phyloP scores from a whole-genome alignment of 2,113 vertebrate species.

The Dendropsophus ebraccatus region DNA sequence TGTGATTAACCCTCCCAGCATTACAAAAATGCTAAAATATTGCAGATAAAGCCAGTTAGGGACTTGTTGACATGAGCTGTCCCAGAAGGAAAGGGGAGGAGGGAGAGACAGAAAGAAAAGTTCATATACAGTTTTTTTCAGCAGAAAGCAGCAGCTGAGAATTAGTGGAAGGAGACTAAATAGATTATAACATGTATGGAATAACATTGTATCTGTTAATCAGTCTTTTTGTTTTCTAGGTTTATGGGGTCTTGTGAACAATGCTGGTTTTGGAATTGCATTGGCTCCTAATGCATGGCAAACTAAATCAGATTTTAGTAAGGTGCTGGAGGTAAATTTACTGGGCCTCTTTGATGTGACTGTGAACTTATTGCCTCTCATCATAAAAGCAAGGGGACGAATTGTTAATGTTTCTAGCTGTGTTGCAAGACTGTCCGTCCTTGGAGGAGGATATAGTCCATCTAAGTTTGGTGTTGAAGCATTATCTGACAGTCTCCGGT shows the following conservation, averaged over 20 bases:
- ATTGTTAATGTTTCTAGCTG: slow-evolving; percentile 69
- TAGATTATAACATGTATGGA: too few species aligned
- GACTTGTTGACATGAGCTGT: too few species aligned
- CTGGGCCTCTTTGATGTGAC: slow-evolving; percentile 66
- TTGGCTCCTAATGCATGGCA: slow-evolving; percentile 67
- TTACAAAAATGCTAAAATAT: too few species aligned
- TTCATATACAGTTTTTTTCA: too few species aligned
- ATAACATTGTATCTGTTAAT: background rate
- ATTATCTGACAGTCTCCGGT: slow-evolving; percentile 71
- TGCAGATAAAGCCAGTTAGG: too few species aligned
- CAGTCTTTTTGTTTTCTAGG: slow-evolving; percentile 64
- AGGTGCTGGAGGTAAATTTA: slow-evolving; percentile 73
- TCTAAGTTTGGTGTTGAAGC: slow-evolving; percentile 70
- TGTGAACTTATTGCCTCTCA: slow-evolving; percentile 66
- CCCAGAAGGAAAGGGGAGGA: too few species aligned
- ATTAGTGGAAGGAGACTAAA: too few species aligned
- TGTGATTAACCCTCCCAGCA: too few species aligned
- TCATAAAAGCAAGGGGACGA: slow-evolving; percentile 68
- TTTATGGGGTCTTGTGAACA: slow-evolving; percentile 72
- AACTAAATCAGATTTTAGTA: slow-evolving; percentile 78
- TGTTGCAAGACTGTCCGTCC: slow-evolving; percentile 62
- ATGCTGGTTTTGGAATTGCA: slow-evolving; percentile 55
- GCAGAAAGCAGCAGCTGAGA: too few species aligned
- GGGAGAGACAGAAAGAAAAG: too few species aligned
- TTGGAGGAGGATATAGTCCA: slow-evolving; percentile 67